Percentiles rank a stretch among this genome's conserved stretches.
Conservation (phyloP, 1,140 invertebrate genomes). For the Drosophila bipectinata region DNA sequence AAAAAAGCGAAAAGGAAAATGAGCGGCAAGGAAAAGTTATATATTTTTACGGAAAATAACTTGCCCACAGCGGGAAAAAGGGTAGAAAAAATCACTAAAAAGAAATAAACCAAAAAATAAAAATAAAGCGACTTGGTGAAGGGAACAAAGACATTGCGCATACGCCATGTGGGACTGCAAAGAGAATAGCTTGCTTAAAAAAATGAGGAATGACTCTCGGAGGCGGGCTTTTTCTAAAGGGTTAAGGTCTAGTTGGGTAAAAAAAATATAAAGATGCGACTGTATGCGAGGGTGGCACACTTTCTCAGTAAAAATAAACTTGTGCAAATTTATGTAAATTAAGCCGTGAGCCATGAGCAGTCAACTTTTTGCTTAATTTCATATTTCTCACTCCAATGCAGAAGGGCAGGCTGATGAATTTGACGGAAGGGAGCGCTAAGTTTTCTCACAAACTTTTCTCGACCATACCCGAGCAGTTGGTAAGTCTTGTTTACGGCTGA, state of each 20-base stretch:
- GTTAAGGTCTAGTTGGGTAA: conserved; percentile 1
- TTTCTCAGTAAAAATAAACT: conserved; percentile 21
- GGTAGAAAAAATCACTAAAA: conserved; percentile 19
- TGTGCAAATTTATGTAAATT: conserved; percentile 64
- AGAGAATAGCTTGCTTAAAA: conserved; percentile 22
- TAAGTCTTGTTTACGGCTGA: conserved; percentile 33
- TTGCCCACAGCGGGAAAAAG: conserved; percentile 46
- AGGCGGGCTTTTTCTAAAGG: not conserved
- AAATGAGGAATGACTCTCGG: conserved; percentile 11
- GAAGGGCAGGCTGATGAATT: conserved; percentile 38
- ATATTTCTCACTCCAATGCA: conserved; percentile 24
- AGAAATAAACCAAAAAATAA: conserved; percentile 4
- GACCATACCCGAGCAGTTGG: not conserved
- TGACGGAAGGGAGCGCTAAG: conserved; percentile 11
- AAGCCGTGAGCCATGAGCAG: conserved; percentile 40
- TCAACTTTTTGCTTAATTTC: conserved; percentile 55
- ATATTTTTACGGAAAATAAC: conserved; percentile 70
- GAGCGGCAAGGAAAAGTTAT: conserved; percentile 58
- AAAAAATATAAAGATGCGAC: not conserved
- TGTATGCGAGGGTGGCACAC: conserved; percentile 11
- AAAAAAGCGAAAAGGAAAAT: conserved; percentile 13
- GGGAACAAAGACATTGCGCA: conserved; percentile 52
- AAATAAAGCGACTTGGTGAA: conserved; percentile 13
- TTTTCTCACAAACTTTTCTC: conserved; percentile 3
- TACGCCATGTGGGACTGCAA: conserved; percentile 35